Conservation (phyloP, 2,113 vertebrate genomes). For the Lasiurus borealis region DNA sequence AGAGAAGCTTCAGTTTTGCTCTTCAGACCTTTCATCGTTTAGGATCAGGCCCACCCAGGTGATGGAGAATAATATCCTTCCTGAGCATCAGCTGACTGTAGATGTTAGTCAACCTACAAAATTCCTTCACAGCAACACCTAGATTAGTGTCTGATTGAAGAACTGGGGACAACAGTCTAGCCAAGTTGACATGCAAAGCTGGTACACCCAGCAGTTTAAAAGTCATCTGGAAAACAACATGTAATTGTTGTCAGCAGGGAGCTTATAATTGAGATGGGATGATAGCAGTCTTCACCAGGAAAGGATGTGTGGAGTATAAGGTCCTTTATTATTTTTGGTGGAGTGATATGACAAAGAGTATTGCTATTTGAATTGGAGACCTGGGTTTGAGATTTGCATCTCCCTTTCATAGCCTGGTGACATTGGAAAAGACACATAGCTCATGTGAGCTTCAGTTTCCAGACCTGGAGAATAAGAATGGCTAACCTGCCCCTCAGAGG, state of each 20-base stretch:
- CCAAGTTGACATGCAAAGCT: neutral
- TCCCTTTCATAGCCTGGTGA: neutral
- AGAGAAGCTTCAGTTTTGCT: neutral
- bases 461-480: neutral
- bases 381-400: neutral
- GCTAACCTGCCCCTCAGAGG: neutral
- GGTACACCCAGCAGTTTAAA: neutral
- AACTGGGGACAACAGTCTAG: neutral
- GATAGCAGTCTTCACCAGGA: neutral
- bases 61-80: neutral
- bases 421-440: neutral
- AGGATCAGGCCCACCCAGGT: neutral
- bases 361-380: neutral
- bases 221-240: neutral
- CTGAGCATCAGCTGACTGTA: neutral
- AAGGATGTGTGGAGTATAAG: conserved; percentile 32
- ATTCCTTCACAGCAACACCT: neutral
- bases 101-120: neutral
- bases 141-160: conserved; percentile 16
- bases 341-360: neutral
- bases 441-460: neutral
- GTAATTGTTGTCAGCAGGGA: neutral
- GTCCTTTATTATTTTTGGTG: neutral
- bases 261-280: conserved; percentile 3
- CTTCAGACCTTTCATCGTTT: neutral